Percentiles rank a stretch among this genome's conserved stretches.
Evolutionary conservation across 2,113 vertebrate species (phyloP).

Genomic region (Hippocampus mohnikei): DNA sequence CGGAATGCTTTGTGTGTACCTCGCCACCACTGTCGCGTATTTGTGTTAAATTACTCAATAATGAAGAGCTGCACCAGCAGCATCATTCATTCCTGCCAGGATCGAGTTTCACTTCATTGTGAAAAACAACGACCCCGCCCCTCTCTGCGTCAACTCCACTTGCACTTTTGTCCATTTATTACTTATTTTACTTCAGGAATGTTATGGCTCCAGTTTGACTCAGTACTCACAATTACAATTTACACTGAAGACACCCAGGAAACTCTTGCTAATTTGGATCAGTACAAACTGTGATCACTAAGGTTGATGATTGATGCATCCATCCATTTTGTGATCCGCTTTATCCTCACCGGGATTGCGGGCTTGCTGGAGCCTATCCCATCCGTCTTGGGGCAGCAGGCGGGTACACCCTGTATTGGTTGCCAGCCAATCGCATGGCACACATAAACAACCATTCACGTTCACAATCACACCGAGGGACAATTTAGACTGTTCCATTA

Average conservation of each 20-base stretch:
- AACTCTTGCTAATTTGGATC: background rate
- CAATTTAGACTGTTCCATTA: too few species aligned
- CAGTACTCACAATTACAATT: background rate
- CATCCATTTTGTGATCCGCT: too few species aligned
- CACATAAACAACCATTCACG: too few species aligned
- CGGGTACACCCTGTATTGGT: too few species aligned
- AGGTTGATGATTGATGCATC: too few species aligned
- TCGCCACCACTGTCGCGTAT: background rate
- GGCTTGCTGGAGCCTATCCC: too few species aligned
- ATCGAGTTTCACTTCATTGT: slow-evolving; percentile 77
- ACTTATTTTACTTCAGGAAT: background rate
- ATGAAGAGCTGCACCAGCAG: slow-evolving; percentile 32
- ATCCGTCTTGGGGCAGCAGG: too few species aligned
- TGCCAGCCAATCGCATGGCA: too few species aligned
- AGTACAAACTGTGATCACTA: background rate
- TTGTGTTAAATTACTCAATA: slow-evolving; percentile 48
- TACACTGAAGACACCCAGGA: background rate
- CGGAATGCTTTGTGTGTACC: background rate
- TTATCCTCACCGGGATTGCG: too few species aligned
- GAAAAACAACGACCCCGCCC: slow-evolving; percentile 65
- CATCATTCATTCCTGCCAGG: background rate
- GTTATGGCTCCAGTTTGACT: background rate
- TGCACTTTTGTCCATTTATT: background rate
- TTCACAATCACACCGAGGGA: too few species aligned
- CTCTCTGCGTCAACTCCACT: slow-evolving; percentile 21